Evolutionary conservation across 2,113 vertebrate genomes (phyloP).

Genomic region (Oriolus oriolus): DNA sequence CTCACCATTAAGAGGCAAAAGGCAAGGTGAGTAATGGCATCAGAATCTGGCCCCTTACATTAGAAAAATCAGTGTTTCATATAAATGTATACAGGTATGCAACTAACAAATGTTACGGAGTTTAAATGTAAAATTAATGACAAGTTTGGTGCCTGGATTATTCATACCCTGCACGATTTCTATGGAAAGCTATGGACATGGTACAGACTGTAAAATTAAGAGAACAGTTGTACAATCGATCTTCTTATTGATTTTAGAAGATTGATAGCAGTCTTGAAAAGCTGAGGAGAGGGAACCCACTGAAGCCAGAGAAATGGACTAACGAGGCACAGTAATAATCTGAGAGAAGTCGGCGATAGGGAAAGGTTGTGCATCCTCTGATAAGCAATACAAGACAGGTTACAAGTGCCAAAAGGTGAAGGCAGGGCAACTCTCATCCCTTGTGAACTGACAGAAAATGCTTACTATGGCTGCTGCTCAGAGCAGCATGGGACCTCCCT

Average conservation of each 20-base stretch:
- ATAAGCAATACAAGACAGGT: background rate
- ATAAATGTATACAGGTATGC: background rate
- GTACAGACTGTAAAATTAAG: conserved; percentile 18
- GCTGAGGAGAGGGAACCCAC: background rate
- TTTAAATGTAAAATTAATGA: background rate
- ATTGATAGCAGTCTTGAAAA: background rate
- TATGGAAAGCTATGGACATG: background rate
- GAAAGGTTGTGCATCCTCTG: background rate
- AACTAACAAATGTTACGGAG: background rate
- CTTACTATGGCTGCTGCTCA: background rate
- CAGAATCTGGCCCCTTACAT: background rate
- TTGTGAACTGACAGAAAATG: background rate
- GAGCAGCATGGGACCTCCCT: background rate
- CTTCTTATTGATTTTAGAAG: conserved; percentile 11
- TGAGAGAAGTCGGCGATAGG: background rate
- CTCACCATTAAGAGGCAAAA: background rate
- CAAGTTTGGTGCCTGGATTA: background rate
- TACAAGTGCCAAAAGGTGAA: background rate
- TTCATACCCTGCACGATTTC: background rate
- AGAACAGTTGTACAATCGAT: conserved; percentile 7
- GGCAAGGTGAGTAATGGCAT: background rate
- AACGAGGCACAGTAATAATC: background rate
- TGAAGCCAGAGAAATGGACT: background rate
- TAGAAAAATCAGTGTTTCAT: background rate
- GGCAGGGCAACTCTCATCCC: too few species aligned